Evolutionary conservation across 2,888 invertebrate genomes (phyloP), one percentile per base, ranked within the genome.

Genomic region (Desoria tigrina): DNA sequence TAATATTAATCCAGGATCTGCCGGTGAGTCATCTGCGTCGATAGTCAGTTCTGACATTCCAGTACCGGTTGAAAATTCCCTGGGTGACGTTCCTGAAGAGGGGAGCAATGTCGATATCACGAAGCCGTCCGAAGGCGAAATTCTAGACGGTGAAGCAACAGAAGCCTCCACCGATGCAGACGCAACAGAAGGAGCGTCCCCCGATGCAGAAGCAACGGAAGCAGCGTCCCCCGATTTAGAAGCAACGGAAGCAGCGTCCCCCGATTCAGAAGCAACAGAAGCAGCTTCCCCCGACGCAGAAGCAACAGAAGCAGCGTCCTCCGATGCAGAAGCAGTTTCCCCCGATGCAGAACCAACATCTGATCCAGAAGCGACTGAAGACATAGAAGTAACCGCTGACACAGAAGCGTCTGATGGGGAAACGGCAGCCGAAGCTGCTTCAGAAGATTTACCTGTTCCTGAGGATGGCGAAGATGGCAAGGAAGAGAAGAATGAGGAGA

Each of bases 401-500:
- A 23, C 24, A 7, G 51, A 23, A 23, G 6, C 51, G 3, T 21
- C 2, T 3, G 51, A 51, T 21, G 51, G 6, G 26, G 26, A 11
- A 24, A 51, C 23, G 21, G 51, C 2, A 24, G 51, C 16, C 16
- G 6, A 3, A 54, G 39, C n/a, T 21, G 42, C 24, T 21, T 23
- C 11, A 11, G 37, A 60, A 27, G 23, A 4, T 2, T 11, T 11
- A 4, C 32, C 32, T 50, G 42, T n/a, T 21, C 42, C 58, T n/a
- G 51, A 21, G 16, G 53, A 58, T 32, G 60, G 21, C 9, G 60
- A 64, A 42, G 21, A n/a, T 11, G 28, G 9, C 3, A 2, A 28
- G 11, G 16, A 55, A n/a, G 60, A 60, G 21, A 54, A 55, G 11
- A 59, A 42, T 0, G 64, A 64, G 49, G 64, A 42, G 32, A 55